phyloP scores from a whole-genome alignment of 2,113 vertebrate genomes.

The Cynocephalus volans region DNA sequence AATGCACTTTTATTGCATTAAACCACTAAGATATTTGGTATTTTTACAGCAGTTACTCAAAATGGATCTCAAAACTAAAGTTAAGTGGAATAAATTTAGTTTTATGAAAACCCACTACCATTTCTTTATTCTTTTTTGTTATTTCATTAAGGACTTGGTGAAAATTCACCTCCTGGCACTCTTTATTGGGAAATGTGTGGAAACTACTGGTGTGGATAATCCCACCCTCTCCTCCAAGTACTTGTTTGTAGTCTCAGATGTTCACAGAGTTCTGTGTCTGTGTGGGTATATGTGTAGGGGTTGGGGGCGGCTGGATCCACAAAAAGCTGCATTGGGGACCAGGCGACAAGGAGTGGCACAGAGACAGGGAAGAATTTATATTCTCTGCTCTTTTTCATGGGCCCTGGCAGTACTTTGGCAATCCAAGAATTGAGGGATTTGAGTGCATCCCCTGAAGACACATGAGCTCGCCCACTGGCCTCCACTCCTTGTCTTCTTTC shows the following conservation, averaged over 20 bases:
- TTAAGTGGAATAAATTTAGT: not conserved
- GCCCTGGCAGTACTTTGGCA: not conserved
- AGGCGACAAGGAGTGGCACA: not conserved
- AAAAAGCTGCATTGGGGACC: not conserved
- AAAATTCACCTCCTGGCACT: not conserved
- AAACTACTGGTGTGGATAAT: not conserved
- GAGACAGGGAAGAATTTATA: not conserved
- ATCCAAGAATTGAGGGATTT: not conserved
- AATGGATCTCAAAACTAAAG: not conserved
- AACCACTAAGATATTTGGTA: not conserved
- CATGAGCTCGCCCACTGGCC: not conserved
- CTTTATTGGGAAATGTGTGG: not conserved
- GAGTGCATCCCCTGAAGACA: not conserved
- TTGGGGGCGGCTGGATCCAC: not conserved
- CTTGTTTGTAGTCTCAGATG: not conserved
- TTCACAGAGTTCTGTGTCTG: not conserved
- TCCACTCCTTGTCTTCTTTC: not conserved
- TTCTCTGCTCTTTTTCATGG: not conserved
- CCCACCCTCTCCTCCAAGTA: not conserved
- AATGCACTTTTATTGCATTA: not conserved
- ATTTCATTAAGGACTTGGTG: not conserved
- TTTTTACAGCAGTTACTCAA: not conserved
- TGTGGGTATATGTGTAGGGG: not conserved
- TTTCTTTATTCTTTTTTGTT: not conserved
- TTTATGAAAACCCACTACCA: not conserved